These are phyloP conservation scores for Microtus montanus DNA, from an alignment of 2,113 vertebrate genomes.

Conservation along the genomic window DNA sequence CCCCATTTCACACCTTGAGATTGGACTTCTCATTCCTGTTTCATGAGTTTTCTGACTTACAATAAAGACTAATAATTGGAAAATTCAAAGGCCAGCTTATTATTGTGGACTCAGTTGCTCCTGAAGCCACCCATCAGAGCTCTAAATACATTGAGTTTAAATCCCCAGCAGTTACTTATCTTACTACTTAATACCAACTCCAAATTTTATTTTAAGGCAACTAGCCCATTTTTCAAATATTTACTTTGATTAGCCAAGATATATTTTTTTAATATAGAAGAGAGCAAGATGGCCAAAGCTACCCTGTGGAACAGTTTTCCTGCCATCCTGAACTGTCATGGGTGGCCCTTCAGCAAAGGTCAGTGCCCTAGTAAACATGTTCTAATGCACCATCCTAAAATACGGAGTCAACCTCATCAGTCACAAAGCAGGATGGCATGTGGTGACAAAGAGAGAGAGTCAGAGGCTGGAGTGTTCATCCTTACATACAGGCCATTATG, in stretches of 20 bases:
- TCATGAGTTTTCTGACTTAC: too few species aligned
- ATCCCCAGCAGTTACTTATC: neutral
- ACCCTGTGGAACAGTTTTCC: neutral
- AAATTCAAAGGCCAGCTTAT: neutral
- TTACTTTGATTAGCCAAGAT: neutral
- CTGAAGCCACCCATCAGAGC: neutral
- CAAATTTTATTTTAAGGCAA: neutral
- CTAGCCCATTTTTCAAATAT: neutral
- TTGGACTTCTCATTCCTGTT: too few species aligned
- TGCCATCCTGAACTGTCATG: neutral
- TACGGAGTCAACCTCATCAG: neutral
- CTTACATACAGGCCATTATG: neutral
- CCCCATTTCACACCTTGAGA: too few species aligned
- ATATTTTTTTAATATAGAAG: neutral
- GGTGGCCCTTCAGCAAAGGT: neutral
- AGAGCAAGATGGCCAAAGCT: neutral
- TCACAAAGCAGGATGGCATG: neutral
- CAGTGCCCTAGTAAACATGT: neutral
- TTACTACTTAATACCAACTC: neutral
- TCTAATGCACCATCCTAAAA: neutral
- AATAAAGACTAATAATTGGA: too few species aligned
- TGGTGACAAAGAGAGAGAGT: neutral
- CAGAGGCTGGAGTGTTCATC: neutral
- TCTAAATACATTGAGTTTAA: neutral
- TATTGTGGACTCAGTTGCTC: neutral